A percentile compares a stretch with the other conserved stretches of the same genome.
These are phyloP conservation scores for Pogonocichla stellata DNA, from an alignment of 2,113 vertebrate species.

Conservation along the genomic window DNA sequence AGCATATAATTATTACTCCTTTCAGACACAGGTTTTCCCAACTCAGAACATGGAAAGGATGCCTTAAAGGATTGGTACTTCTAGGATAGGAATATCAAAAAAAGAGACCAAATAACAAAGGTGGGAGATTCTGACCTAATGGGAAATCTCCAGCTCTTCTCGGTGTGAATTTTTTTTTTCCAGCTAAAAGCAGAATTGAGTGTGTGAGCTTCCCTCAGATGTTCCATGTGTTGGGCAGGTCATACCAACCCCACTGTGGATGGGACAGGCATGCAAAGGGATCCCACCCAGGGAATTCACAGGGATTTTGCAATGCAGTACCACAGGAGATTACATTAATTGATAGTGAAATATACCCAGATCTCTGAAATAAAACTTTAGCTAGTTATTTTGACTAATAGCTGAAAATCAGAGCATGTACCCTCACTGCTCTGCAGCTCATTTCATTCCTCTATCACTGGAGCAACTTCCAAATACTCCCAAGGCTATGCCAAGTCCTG, in stretches of 20 bases:
- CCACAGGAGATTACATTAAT: background rate
- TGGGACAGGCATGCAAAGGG: background rate
- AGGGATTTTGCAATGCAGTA: background rate
- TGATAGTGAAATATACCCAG: background rate
- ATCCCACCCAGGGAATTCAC: background rate
- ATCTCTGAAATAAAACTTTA: background rate
- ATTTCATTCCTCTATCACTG: background rate
- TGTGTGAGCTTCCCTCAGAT: background rate
- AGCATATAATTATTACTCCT: background rate
- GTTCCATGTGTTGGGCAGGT: background rate
- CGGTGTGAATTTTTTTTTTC: background rate
- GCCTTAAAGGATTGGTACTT: background rate
- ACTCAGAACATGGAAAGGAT: background rate
- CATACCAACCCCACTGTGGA: rapidly evolving
- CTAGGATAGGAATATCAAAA: background rate
- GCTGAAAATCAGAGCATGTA: background rate
- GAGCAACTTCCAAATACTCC: background rate
- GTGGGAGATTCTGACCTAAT: background rate
- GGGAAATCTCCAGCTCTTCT: background rate
- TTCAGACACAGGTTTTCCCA: background rate
- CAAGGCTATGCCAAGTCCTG: background rate
- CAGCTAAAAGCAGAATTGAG: background rate
- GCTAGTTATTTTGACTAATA: background rate
- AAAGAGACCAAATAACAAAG: background rate
- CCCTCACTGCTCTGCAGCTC: background rate